phyloP scores from a whole-genome alignment of 2,888 invertebrate species.

The Smittia sp. region DNA sequence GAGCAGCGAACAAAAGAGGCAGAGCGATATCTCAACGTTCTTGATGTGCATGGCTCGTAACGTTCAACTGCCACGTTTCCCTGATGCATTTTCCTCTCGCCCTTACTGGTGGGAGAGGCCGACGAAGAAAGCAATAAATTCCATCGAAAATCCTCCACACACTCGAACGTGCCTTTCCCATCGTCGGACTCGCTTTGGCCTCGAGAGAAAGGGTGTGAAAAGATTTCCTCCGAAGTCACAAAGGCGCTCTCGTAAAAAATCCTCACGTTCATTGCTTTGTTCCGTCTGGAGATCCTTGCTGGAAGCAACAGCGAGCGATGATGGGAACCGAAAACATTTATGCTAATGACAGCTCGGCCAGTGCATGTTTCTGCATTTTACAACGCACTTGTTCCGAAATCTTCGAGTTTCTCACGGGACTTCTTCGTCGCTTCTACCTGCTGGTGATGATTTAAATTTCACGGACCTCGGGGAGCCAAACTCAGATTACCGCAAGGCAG shows the following conservation, averaged over 20 bases:
- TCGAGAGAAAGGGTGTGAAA: slow-evolving; percentile 20
- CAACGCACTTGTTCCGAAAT: slow-evolving; percentile 24
- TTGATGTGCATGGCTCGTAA: slow-evolving; percentile 21
- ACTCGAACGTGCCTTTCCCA: slow-evolving; percentile 30
- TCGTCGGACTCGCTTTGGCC: background rate
- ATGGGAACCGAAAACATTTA: slow-evolving; percentile 23
- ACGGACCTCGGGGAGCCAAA: background rate
- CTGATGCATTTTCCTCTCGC: too few species aligned
- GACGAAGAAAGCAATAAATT: too few species aligned
- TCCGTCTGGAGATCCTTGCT: background rate
- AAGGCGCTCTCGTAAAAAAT: background rate
- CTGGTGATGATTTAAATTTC: background rate
- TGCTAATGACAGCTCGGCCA: slow-evolving; percentile 16
- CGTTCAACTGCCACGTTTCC: slow-evolving; percentile 27
- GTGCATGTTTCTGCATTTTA: slow-evolving; percentile 33
- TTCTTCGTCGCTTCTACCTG: background rate
- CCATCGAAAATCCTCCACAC: background rate
- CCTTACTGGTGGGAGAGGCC: too few species aligned
- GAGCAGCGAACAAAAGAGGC: background rate
- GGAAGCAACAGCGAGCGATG: background rate
- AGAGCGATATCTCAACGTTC: background rate
- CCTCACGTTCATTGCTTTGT: slow-evolving; percentile 2
- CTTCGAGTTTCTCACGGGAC: slow-evolving; percentile 1
- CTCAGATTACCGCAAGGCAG: background rate
- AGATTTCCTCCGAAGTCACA: background rate